Evolutionary conservation across 35 echinoderm and acorn worm species (phyloP).

Genomic region (Lytechinus pictus): DNA sequence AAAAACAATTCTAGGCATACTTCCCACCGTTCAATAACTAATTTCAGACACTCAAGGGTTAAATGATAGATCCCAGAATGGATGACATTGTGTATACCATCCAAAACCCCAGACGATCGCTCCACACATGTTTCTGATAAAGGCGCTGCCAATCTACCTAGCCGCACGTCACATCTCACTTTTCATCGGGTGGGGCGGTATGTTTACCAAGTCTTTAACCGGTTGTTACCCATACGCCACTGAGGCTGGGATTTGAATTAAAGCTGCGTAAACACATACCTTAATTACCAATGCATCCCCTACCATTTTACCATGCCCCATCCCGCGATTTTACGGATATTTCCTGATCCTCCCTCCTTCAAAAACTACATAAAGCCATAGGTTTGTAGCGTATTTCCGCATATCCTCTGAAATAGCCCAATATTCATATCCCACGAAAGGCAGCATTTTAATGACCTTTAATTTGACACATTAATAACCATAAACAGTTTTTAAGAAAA

Average conservation of each 20-base stretch:
- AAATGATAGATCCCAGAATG: neutral
- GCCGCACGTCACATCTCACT: neutral
- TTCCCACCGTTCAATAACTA: conserved; percentile 18
- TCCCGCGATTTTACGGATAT: neutral
- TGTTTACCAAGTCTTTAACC: conserved; percentile 27
- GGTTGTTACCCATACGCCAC: neutral
- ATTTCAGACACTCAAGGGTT: conserved; percentile 1
- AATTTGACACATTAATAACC: too few relatives aligned
- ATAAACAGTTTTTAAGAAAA: neutral
- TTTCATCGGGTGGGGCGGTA: conserved; percentile 21
- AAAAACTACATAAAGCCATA: neutral
- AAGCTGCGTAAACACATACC: conserved; percentile 17
- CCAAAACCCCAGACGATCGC: neutral
- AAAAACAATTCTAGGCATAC: neutral
- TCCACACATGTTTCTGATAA: conserved; percentile 43
- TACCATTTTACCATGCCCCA: neutral
- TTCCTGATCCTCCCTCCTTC: neutral
- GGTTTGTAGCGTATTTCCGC: too few relatives aligned
- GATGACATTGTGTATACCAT: neutral
- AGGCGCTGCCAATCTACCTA: neutral
- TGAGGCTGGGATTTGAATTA: neutral
- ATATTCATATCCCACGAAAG: too few relatives aligned
- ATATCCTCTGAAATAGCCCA: too few relatives aligned
- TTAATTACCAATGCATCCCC: neutral
- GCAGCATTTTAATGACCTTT: too few relatives aligned